phyloP scores from a whole-genome alignment of 2,888 invertebrate genomes.

The Crossocerus cetratus region DNA sequence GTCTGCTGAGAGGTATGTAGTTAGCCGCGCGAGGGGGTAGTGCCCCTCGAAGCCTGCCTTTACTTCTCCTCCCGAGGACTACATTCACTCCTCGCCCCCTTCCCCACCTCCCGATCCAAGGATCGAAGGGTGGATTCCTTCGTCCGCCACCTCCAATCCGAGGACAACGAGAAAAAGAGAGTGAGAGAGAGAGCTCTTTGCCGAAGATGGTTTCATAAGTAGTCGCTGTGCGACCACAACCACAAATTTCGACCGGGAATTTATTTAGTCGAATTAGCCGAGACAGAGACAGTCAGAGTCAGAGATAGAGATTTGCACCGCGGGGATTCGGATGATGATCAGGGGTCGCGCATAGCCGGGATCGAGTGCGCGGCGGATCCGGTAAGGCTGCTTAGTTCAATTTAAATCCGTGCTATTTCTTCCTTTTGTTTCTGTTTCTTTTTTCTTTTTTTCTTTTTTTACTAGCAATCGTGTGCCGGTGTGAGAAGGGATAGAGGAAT shows the following conservation, averaged over 20 bases:
- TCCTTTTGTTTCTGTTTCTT: slow-evolving; percentile 14
- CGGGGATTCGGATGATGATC: too few relatives aligned
- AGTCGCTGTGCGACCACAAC: slow-evolving; percentile 45
- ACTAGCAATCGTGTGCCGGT: neutral
- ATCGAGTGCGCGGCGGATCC: too few relatives aligned
- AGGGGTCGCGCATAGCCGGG: too few relatives aligned
- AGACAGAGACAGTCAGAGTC: too few relatives aligned
- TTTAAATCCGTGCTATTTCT: too few relatives aligned
- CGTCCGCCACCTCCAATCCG: too few relatives aligned
- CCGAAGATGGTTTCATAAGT: slow-evolving; percentile 22
- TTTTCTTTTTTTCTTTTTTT: neutral
- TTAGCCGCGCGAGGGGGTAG: slow-evolving; percentile 2
- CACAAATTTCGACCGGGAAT: too few relatives aligned
- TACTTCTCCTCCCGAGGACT: slow-evolving; percentile 7
- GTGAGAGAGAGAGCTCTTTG: slow-evolving; percentile 17
- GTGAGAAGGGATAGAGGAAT: too few relatives aligned
- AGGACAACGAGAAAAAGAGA: too few relatives aligned
- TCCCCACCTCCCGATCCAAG: neutral
- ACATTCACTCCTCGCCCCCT: neutral
- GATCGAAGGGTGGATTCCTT: neutral
- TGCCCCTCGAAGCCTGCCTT: neutral
- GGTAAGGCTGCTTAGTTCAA: too few relatives aligned
- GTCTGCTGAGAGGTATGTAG: neutral
- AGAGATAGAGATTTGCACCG: too few relatives aligned
- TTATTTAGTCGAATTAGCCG: too few relatives aligned